Percentiles rank a stretch among this genome's conserved stretches.
phyloP scores from a whole-genome alignment of 2,113 vertebrate genomes.

The Panthera tigris region DNA sequence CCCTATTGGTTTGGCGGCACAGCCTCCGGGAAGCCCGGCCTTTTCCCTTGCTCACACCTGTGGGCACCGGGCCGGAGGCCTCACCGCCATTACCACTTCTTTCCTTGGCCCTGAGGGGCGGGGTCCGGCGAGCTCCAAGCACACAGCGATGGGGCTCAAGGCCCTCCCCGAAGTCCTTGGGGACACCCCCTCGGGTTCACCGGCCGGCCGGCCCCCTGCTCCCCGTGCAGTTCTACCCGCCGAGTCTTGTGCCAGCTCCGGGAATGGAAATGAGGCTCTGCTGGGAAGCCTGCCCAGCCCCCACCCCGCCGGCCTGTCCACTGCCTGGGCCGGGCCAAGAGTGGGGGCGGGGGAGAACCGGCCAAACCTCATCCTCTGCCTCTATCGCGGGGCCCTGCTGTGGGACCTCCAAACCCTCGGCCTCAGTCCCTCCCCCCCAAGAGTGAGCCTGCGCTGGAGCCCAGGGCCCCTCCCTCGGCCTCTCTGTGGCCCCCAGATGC shows the following conservation, averaged over 20 bases:
- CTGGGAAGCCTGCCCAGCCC: background rate
- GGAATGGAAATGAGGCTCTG: background rate
- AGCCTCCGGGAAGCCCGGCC: background rate
- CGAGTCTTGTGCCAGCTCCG: background rate
- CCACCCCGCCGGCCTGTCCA: background rate
- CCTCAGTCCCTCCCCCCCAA: background rate
- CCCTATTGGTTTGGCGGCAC: background rate
- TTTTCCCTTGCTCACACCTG: background rate
- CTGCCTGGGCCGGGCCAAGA: background rate
- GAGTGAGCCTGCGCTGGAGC: background rate
- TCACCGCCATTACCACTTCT: background rate
- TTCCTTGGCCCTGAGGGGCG: background rate
- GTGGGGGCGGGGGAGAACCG: background rate
- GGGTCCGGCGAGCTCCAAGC: background rate
- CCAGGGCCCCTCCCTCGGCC: background rate
- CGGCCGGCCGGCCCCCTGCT: background rate
- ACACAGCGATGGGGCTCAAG: background rate
- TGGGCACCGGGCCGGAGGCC: background rate
- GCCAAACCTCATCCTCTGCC: background rate
- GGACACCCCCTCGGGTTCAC: background rate
- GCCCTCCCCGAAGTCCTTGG: background rate
- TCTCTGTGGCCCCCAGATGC: background rate
- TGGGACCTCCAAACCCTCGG: background rate
- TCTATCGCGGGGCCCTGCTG: background rate
- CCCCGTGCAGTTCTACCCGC: background rate